Conservation (phyloP, 2,113 vertebrate genomes). For the Oncorhynchus mykiss region DNA sequence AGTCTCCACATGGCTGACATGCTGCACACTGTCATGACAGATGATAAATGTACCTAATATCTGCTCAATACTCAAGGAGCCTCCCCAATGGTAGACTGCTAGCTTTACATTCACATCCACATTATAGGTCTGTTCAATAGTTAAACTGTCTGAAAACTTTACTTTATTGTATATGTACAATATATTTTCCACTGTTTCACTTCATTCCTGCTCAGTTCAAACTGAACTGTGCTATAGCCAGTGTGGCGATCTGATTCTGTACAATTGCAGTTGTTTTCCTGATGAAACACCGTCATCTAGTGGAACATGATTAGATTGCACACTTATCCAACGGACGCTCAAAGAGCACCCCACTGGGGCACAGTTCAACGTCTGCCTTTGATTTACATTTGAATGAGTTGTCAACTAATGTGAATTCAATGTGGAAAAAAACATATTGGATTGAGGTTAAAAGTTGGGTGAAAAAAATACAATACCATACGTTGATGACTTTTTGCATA, state of each 20-base stretch:
- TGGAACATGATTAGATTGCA: constrained; percentile 23
- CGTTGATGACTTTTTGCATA: too few relatives aligned
- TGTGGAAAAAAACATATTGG: too few relatives aligned
- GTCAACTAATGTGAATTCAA: too few relatives aligned
- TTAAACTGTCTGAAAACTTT: too few relatives aligned
- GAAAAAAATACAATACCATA: too few relatives aligned
- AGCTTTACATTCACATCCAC: too few relatives aligned
- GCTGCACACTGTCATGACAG: constrained; percentile 6
- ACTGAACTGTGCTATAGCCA: not conserved
- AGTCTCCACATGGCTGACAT: constrained; percentile 5
- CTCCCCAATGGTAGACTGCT: not conserved
- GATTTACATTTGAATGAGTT: too few relatives aligned
- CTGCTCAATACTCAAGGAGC: not conserved
- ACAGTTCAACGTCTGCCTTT: too few relatives aligned
- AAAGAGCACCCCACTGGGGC: not conserved
- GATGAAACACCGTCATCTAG: constrained; percentile 40
- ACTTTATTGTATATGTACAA: not conserved
- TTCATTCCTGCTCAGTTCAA: not conserved
- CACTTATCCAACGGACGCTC: not conserved
- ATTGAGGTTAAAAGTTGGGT: too few relatives aligned
- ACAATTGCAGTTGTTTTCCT: not conserved
- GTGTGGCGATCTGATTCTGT: not conserved
- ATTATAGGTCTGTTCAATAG: too few relatives aligned
- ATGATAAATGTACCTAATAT: constrained; percentile 10
- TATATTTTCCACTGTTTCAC: not conserved